Evolutionary conservation across 1,140 invertebrate species (phyloP).

Genomic region (Pinna nobilis): DNA sequence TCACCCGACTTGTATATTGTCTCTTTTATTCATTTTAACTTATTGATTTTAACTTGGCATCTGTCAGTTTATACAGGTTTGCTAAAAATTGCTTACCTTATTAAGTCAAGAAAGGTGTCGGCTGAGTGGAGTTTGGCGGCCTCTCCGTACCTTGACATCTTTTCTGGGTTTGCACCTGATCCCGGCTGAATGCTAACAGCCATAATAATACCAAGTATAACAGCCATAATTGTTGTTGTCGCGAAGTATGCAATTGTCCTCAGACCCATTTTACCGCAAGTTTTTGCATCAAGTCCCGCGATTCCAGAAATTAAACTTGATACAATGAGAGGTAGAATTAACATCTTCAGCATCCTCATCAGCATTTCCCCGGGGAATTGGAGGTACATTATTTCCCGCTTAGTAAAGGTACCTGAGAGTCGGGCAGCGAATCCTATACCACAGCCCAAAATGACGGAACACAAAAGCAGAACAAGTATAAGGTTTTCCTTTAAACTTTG

Average conservation of each 20-base stretch:
- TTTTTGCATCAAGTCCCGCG: constrained; percentile 71
- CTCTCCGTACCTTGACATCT: constrained; percentile 61
- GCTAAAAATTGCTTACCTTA: constrained; percentile 65
- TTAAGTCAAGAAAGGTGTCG: constrained; percentile 69
- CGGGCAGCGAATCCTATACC: constrained; percentile 60
- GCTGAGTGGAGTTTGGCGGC: constrained; percentile 60
- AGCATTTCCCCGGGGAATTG: constrained; percentile 76
- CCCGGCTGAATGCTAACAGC: constrained; percentile 69
- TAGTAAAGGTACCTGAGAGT: constrained; percentile 42
- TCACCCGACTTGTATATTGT: no score
- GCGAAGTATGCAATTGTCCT: constrained; percentile 93
- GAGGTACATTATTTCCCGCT: constrained; percentile 67
- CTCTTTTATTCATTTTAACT: no score
- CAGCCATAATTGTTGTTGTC: constrained; percentile 84
- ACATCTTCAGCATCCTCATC: constrained; percentile 76
- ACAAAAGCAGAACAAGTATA: constrained; percentile 62
- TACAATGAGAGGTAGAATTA: constrained; percentile 76
- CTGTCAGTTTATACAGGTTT: no score
- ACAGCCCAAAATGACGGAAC: constrained; percentile 61
- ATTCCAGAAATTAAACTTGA: constrained; percentile 74
- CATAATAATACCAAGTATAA: constrained; percentile 69
- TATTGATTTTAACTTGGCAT: no score
- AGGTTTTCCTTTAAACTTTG: constrained; percentile 63
- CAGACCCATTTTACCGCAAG: constrained; percentile 72
- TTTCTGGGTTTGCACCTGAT: constrained; percentile 69